These are phyloP conservation scores for Ornithoptera priamus DNA, from an alignment of 2,888 invertebrate species.

Conservation along the genomic window DNA sequence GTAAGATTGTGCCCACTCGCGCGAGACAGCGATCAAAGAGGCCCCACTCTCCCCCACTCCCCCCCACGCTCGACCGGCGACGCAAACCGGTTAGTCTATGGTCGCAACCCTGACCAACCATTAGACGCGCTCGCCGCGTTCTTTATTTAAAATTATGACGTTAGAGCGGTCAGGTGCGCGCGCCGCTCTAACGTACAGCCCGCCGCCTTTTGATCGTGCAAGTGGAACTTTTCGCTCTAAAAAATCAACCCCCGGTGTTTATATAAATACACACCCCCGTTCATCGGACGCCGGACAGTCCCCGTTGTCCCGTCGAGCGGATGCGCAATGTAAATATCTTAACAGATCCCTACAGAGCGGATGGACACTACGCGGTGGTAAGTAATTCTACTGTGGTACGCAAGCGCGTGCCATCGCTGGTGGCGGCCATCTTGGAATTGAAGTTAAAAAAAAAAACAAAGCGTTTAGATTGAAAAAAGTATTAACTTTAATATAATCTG, in stretches of 20 bases:
- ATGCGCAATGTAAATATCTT: neutral
- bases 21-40: slow-evolving; percentile 60
- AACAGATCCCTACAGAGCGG: too few relatives aligned
- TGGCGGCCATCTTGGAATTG: too few relatives aligned
- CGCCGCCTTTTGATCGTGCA: slow-evolving; percentile 39
- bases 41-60: too few relatives aligned
- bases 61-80: slow-evolving; percentile 55
- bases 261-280: slow-evolving; percentile 25
- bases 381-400: too few relatives aligned
- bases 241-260: slow-evolving; percentile 39
- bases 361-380: too few relatives aligned
- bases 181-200: slow-evolving; percentile 29
- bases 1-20: slow-evolving; percentile 51
- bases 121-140: slow-evolving; percentile 48
- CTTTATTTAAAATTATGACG: slow-evolving; percentile 60
- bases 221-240: slow-evolving; percentile 37
- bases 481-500: too few relatives aligned
- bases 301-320: too few relatives aligned
- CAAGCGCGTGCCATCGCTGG: too few relatives aligned
- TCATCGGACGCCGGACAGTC: too few relatives aligned
- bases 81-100: slow-evolving; percentile 64
- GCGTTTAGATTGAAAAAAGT: too few relatives aligned
- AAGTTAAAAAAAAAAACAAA: too few relatives aligned
- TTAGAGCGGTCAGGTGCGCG: slow-evolving; percentile 40
- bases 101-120: slow-evolving; percentile 33